Conservation (phyloP, 2,888 invertebrate genomes). For the Druceiella hillmani region DNA sequence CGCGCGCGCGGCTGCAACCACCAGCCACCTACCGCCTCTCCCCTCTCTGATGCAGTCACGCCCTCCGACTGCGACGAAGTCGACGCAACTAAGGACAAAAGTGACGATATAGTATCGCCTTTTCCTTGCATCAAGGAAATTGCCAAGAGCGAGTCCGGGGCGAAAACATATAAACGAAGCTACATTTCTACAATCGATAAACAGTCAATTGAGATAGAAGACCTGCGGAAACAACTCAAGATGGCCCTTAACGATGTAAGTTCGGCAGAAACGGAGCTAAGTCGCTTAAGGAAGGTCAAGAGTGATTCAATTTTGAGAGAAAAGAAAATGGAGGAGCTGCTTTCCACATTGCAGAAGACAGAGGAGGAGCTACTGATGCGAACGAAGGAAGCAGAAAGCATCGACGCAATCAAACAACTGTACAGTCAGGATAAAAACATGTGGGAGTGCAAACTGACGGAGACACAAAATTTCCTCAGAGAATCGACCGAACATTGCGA, state of each 20-base stretch:
- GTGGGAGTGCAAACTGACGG: slow-evolving; percentile 61
- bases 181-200: slow-evolving; percentile 55
- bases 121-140: slow-evolving; percentile 31
- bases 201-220: slow-evolving; percentile 62
- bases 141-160: slow-evolving; percentile 45
- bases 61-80: slow-evolving; percentile 52
- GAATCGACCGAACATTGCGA: slow-evolving; percentile 63
- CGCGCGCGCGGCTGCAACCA: slow-evolving; percentile 55
- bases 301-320: slow-evolving; percentile 66
- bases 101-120: slow-evolving; percentile 26
- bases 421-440: slow-evolving; percentile 60
- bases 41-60: slow-evolving; percentile 45
- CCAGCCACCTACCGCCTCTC: slow-evolving; percentile 51
- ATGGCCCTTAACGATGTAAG: slow-evolving; percentile 57
- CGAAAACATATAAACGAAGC: slow-evolving; percentile 48
- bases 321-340: slow-evolving; percentile 71
- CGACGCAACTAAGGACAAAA: slow-evolving; percentile 49
- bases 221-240: slow-evolving; percentile 64
- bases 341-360: slow-evolving; percentile 68
- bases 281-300: slow-evolving; percentile 63
- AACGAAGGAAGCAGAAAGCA: slow-evolving; percentile 64
- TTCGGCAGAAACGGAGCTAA: slow-evolving; percentile 67
- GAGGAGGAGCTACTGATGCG: slow-evolving; percentile 69
- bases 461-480: slow-evolving; percentile 62
- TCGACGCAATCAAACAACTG: slow-evolving; percentile 55